Evolutionary conservation across 1,140 invertebrate genomes (phyloP).

Genomic region (Eriosoma lanigerum): DNA sequence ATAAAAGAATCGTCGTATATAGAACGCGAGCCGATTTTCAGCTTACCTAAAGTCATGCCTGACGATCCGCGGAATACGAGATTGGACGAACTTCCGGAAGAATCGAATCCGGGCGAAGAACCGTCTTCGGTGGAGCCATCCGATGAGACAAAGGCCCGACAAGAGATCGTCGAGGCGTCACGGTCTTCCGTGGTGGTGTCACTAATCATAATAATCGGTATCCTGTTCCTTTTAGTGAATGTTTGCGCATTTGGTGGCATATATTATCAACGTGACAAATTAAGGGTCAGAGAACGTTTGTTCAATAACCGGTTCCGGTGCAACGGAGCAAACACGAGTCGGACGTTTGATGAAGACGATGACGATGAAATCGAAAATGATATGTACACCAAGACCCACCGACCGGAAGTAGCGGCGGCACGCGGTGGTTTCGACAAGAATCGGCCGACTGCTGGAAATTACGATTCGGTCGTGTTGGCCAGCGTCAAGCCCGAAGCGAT

Average conservation of each 20-base stretch:
- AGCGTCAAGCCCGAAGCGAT: constrained; percentile 61
- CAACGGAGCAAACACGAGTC: constrained; percentile 55
- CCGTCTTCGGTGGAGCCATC: constrained; percentile 57
- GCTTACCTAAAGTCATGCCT: constrained; percentile 17
- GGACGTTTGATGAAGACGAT: constrained; percentile 55
- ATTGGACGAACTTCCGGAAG: constrained; percentile 50
- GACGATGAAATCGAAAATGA: constrained; percentile 54
- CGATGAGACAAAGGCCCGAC: constrained; percentile 51
- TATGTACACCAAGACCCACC: constrained; percentile 21
- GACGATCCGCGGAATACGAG: constrained; percentile 1
- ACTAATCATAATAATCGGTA: constrained; percentile 74
- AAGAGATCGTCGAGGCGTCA: constrained; percentile 51
- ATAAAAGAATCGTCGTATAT: background rate
- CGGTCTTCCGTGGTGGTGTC: constrained; percentile 63
- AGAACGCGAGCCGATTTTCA: constrained; percentile 48
- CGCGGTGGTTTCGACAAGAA: constrained; percentile 52
- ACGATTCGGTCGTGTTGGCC: constrained; percentile 59
- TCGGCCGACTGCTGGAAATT: constrained; percentile 55
- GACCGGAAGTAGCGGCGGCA: constrained; percentile 51
- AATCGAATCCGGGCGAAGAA: constrained; percentile 56
- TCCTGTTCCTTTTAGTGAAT: constrained; percentile 81
- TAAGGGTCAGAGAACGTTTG: constrained; percentile 60
- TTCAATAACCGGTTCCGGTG: constrained; percentile 59
- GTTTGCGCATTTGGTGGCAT: constrained; percentile 72
- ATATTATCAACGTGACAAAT: constrained; percentile 73